Conservation (phyloP, 2,888 invertebrate genomes). For the Phyto melanocephala region DNA sequence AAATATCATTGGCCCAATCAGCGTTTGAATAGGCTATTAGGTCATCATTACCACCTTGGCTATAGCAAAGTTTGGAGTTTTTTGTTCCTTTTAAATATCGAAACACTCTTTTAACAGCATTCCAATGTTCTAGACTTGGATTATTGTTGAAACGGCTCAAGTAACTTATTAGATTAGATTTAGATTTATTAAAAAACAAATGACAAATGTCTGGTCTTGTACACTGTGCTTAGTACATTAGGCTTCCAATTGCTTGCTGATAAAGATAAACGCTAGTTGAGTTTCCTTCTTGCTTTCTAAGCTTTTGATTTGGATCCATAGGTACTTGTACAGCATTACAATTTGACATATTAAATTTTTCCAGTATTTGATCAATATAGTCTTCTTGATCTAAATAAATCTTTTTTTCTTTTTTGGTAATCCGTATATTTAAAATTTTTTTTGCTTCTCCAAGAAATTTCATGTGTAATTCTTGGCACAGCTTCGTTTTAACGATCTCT, state of each 20-base stretch:
- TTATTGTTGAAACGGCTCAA: constrained; percentile 52
- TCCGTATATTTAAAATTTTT: constrained; percentile 45
- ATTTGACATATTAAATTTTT: too few relatives aligned
- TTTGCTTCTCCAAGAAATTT: constrained; percentile 52
- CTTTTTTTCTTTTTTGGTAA: constrained; percentile 1
- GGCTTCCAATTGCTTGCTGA: constrained; percentile 39
- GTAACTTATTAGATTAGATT: too few relatives aligned
- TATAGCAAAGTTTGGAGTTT: neutral
- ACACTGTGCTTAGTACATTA: constrained; percentile 47
- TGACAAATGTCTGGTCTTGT: constrained; percentile 55
- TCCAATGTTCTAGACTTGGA: constrained; percentile 50
- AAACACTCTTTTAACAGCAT: constrained; percentile 53
- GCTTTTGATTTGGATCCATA: neutral
- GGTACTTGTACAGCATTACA: neutral
- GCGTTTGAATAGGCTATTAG: constrained; percentile 64
- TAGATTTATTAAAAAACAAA: too few relatives aligned
- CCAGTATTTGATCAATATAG: constrained; percentile 33
- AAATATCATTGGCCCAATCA: constrained; percentile 38
- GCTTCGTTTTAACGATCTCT: neutral
- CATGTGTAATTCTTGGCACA: too few relatives aligned
- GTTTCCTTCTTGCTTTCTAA: neutral
- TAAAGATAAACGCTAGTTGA: constrained; percentile 13
- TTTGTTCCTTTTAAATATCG: constrained; percentile 15
- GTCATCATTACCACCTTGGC: constrained; percentile 78
- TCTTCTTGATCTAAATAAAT: constrained; percentile 44